Percentiles rank a stretch among this genome's conserved stretches.
Conservation (phyloP, 2,797 vertebrate genomes). For the Sparus aurata region DNA sequence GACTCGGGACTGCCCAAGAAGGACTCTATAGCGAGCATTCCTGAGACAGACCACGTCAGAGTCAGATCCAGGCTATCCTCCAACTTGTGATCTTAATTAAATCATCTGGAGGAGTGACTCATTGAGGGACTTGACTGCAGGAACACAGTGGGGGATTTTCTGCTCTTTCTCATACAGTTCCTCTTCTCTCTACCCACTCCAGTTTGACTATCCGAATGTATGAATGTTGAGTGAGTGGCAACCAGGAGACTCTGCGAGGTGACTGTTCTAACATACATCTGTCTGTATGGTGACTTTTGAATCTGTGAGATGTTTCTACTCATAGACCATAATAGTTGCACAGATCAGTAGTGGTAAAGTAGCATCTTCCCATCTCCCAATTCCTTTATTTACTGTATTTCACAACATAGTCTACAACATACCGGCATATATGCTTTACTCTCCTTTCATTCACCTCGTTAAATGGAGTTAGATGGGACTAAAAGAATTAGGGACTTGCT, state of each 20-base stretch:
- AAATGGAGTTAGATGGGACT: constrained; percentile 55
- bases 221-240: constrained; percentile 73
- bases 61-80: constrained; percentile 94
- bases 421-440: constrained; percentile 47
- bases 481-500: constrained; percentile 70
- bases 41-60: constrained; percentile 89
- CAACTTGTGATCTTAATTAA: constrained; percentile 93
- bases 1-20: constrained; percentile 86
- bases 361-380: constrained; percentile 63
- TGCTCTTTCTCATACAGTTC: constrained; percentile 39
- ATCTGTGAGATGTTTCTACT: constrained; percentile 77
- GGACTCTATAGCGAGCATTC: constrained; percentile 88
- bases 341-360: constrained; percentile 63
- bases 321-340: constrained; percentile 66
- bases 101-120: constrained; percentile 41
- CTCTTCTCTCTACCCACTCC: constrained; percentile 47
- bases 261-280: constrained; percentile 61
- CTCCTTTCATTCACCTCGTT: constrained; percentile 58
- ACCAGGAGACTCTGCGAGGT: constrained; percentile 39
- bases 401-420: constrained; percentile 63
- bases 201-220: constrained; percentile 82
- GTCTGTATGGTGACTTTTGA: constrained; percentile 66
- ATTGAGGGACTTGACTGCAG: constrained; percentile 33
- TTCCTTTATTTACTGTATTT: constrained; percentile 68
- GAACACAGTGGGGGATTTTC: constrained; percentile 13